Percentiles rank a stretch among this genome's conserved stretches.
phyloP scores from a whole-genome alignment of 92 coral and sea anemone genomes.

The Desmophyllum pertusum region DNA sequence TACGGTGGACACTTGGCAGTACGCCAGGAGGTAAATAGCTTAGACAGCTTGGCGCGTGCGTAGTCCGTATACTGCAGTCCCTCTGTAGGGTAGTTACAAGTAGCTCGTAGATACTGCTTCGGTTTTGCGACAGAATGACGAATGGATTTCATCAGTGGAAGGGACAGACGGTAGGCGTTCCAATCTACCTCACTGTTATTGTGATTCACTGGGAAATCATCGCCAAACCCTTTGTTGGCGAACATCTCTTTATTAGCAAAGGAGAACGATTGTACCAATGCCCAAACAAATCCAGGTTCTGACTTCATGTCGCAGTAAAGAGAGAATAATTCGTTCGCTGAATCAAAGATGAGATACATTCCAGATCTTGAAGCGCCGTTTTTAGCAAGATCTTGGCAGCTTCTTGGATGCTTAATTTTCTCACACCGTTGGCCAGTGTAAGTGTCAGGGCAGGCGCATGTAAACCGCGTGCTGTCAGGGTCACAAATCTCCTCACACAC shows the following conservation, averaged over 20 bases:
- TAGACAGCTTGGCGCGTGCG: conserved; percentile 25
- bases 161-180: conserved; percentile 17
- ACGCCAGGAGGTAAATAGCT: neutral
- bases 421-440: conserved; percentile 35
- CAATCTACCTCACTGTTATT: neutral
- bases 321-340: neutral
- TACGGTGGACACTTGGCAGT: neutral
- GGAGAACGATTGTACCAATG: conserved; percentile 15
- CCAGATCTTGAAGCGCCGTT: conserved; percentile 10
- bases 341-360: neutral
- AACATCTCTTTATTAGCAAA: neutral
- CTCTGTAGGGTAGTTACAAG: conserved; percentile 18
- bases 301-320: conserved; percentile 20
- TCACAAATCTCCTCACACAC: conserved; percentile 46
- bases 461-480: conserved; percentile 26
- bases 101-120: conserved; percentile 29
- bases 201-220: neutral
- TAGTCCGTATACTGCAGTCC: conserved; percentile 29
- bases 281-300: conserved; percentile 20
- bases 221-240: neutral
- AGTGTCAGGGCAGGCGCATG: conserved; percentile 25
- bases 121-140: too few species aligned
- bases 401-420: neutral
- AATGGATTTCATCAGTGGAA: conserved; percentile 22
- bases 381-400: conserved; percentile 27